A percentile compares a stretch with the other conserved stretches of the same genome.
phyloP scores from a whole-genome alignment of 1,140 invertebrate genomes.

The Anoplolepis gracilipes region DNA sequence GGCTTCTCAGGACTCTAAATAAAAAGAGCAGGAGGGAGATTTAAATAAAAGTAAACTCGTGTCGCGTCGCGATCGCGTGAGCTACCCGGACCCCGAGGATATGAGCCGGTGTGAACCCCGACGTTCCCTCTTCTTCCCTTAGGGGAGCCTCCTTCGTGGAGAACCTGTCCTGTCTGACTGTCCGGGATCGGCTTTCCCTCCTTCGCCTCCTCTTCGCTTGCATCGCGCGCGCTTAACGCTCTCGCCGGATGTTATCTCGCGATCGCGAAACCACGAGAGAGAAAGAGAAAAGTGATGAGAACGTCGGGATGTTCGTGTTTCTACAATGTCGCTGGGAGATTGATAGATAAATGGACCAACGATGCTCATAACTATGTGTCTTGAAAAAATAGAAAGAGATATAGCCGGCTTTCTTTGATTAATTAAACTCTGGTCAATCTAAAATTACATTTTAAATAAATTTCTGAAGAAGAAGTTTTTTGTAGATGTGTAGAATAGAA shows the following conservation, averaged over 20 bases:
- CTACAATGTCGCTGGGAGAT: slow-evolving; percentile 49
- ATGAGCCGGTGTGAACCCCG: slow-evolving; percentile 26
- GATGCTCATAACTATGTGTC: slow-evolving; percentile 6
- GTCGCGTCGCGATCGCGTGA: slow-evolving; percentile 74
- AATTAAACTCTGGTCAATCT: neutral
- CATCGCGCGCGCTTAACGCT: slow-evolving; percentile 70
- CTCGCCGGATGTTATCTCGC: slow-evolving; percentile 65
- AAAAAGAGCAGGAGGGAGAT: slow-evolving; percentile 82
- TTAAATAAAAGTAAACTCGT: slow-evolving; percentile 86
- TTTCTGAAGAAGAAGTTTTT: neutral
- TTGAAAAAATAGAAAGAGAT: neutral
- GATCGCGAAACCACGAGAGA: slow-evolving; percentile 54
- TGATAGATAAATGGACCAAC: slow-evolving; percentile 52
- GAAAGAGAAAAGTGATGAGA: slow-evolving; percentile 5
- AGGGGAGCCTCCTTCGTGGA: slow-evolving; percentile 14
- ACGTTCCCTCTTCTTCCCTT: slow-evolving; percentile 41
- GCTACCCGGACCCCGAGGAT: slow-evolving; percentile 55
- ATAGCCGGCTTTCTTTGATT: slow-evolving; percentile 7
- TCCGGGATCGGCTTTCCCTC: slow-evolving; percentile 54
- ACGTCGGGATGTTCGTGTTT: slow-evolving; percentile 41
- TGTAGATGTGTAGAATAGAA: neutral
- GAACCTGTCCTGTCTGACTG: slow-evolving; percentile 52
- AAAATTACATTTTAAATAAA: slow-evolving; percentile 8
- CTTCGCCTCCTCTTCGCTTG: slow-evolving; percentile 52
- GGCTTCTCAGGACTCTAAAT: slow-evolving; percentile 81